Conservation (phyloP, 2,113 vertebrate species). For the Cyprinus carpio region DNA sequence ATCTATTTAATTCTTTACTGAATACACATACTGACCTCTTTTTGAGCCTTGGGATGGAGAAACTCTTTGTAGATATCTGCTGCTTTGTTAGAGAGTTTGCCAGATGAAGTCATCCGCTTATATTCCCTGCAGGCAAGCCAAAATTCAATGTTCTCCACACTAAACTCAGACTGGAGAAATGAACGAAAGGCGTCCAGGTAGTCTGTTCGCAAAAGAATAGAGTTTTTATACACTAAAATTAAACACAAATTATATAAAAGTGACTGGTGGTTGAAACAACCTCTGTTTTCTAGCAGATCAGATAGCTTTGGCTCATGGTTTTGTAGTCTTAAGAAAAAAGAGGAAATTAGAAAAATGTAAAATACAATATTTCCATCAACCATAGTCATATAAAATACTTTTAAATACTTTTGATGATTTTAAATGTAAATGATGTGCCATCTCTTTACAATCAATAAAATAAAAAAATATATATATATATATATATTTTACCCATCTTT, state of each 20-base stretch:
- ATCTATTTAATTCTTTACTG: not conserved
- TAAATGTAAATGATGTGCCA: not conserved
- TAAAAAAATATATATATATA: not conserved
- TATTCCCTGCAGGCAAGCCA: conserved; percentile 75
- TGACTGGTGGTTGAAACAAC: conserved; percentile 52
- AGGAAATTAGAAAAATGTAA: not conserved
- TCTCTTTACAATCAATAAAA: no score
- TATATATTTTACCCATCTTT: not conserved
- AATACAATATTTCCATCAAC: not conserved
- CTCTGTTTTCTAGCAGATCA: conserved; percentile 65
- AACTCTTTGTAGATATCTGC: conserved; percentile 70
- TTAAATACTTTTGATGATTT: not conserved
- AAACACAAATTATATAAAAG: not conserved
- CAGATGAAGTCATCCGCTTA: conserved; percentile 53
- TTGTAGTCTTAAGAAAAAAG: conserved; percentile 48
- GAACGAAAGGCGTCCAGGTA: conserved; percentile 64
- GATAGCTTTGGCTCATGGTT: conserved; percentile 56
- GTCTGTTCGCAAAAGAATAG: conserved; percentile 51
- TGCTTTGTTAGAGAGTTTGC: conserved; percentile 60
- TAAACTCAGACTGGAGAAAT: conserved; percentile 74
- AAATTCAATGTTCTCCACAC: conserved; percentile 75
- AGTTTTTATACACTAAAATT: not conserved
- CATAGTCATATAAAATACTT: not conserved
- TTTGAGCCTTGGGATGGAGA: conserved; percentile 65
- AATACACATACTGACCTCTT: conserved; percentile 67